These are phyloP conservation scores for Pristionchus japonicus DNA, from an alignment of 2,888 invertebrate species.

Conservation along the genomic window DNA sequence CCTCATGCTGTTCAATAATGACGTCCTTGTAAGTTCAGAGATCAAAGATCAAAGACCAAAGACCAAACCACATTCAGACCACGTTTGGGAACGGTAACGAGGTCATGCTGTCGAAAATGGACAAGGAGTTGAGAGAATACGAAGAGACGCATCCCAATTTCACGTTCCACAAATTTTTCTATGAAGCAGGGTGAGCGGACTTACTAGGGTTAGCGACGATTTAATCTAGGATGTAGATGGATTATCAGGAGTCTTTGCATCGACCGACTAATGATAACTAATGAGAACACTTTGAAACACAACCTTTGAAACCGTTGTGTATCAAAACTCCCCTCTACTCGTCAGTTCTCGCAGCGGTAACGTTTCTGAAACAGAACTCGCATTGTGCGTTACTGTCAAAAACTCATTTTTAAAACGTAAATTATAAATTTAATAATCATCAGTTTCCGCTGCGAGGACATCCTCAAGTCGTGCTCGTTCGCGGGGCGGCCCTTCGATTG, in stretches of 20 bases:
- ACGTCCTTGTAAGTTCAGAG: conserved; percentile 51
- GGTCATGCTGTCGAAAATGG: conserved; percentile 17
- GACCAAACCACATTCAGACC: neutral
- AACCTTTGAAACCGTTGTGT: too few species aligned
- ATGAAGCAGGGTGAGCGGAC: conserved; percentile 58
- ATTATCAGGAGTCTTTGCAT: too few species aligned
- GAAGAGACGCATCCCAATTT: conserved; percentile 54
- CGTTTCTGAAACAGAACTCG: too few species aligned
- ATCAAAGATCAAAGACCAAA: neutral
- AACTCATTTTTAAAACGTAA: too few species aligned
- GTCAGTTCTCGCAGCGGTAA: too few species aligned
- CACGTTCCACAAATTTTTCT: conserved; percentile 62
- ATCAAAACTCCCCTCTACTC: too few species aligned
- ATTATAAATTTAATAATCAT: neutral
- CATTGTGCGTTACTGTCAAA: too few species aligned
- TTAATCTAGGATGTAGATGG: too few species aligned
- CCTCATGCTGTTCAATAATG: conserved; percentile 61
- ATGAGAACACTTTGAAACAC: too few species aligned
- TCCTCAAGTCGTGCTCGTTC: conserved; percentile 33
- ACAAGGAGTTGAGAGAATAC: conserved; percentile 50
- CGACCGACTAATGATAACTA: too few species aligned
- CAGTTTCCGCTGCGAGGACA: conserved; percentile 38
- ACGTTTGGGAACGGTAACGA: conserved; percentile 36
- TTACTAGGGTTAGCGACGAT: neutral
- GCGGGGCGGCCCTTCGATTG: conserved; percentile 35